Evolutionary conservation across 2,797 vertebrate genomes (phyloP).

Genomic region (Limosa lapponica): DNA sequence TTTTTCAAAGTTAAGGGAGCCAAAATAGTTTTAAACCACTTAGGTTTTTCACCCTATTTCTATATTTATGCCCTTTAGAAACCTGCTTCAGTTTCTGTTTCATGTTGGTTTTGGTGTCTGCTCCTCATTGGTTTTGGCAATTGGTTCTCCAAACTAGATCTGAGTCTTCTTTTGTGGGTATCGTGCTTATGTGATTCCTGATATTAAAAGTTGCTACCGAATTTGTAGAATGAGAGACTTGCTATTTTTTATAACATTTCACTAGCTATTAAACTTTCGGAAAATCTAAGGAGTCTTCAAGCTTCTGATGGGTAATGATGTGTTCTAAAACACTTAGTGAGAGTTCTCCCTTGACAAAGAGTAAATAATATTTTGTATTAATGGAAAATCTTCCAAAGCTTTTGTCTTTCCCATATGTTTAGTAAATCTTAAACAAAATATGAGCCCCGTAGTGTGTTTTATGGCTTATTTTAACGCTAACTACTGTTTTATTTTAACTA

Average conservation of each 20-base stretch:
- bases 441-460: conserved; percentile 37
- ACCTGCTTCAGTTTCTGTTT: neutral
- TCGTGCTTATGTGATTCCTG: neutral
- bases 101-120: neutral
- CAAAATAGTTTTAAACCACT: neutral
- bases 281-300: neutral
- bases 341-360: conserved; percentile 13
- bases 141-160: neutral
- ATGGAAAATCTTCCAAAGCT: conserved; percentile 23
- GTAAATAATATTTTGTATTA: conserved; percentile 53
- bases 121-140: neutral
- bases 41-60: neutral
- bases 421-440: conserved; percentile 53
- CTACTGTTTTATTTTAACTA: conserved; percentile 60
- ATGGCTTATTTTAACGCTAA: conserved; percentile 44
- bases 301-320: conserved; percentile 35
- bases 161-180: neutral
- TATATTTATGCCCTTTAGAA: neutral
- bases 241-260: neutral
- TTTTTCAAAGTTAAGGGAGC: neutral
- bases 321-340: conserved; percentile 39
- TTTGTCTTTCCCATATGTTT: conserved; percentile 33
- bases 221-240: neutral
- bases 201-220: neutral
- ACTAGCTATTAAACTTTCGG: conserved; percentile 6